Evolutionary conservation across 2,888 invertebrate species (phyloP), one percentile per base, ranked within the genome.

Genomic region (Itoplectis maculator): DNA sequence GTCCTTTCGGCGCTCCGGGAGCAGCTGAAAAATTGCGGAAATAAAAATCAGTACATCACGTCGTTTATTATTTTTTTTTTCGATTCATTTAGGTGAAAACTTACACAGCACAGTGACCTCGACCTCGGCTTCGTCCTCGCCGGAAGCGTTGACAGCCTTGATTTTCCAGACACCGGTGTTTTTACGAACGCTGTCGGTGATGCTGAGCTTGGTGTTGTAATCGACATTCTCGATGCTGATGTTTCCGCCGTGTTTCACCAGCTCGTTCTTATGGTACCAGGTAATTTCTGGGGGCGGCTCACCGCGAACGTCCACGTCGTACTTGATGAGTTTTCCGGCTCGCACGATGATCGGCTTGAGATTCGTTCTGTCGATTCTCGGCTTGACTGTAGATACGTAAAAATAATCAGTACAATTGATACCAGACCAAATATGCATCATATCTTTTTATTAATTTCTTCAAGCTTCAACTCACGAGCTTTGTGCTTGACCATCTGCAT

Each of bases 321-420:
- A 97, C 93, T 97, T 98, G 85, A 99, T 96, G 0, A 96, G 95
- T 93, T 99, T 98, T 47, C 99, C 99, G 84, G 98, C 97, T 87
- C 98, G 97, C 13, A 99, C 96, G 11, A 96, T 96, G 61, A 98
- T 94, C 63, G 97, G 96, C 93, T 99, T 98, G 86, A 99, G 94
- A 93, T 98, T 98, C 2, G 98, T 98, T 87, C 99, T 96, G 93
- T 99, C 98, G 92, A 99, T 99, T 91, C 98, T 96, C 51, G 99
- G 99, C 93, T 99, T 99, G 92, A 99, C 98, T 98, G 91, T 51
- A 92, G 91, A 66, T 79, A 29, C n/a, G 15, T 47, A 15, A 47
- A 59, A 23, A 29, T n/a, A 59, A 42, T 18, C 15, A 59, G 29
- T 13, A 51, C n/a, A 23, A 29, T 49, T 18, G 59, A n/a, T n/a